A percentile compares a stretch with the other conserved stretches of the same genome.
These are phyloP conservation scores for Pangasius macronema DNA, from an alignment of 2,797 vertebrate genomes.

Conservation along the genomic window DNA sequence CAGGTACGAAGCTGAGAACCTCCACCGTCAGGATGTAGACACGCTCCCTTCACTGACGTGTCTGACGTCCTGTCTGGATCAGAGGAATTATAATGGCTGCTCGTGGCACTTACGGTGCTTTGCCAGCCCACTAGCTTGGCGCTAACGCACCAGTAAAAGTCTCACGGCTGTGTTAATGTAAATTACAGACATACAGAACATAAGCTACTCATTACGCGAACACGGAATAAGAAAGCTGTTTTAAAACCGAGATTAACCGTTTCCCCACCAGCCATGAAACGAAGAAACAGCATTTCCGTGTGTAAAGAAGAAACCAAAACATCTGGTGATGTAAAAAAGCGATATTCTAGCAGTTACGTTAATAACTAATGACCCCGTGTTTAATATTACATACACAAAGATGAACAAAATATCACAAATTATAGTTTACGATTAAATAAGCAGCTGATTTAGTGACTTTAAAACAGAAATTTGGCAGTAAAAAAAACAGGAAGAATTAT, in stretches of 20 bases:
- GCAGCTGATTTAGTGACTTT: too few species aligned
- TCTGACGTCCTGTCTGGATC: not conserved
- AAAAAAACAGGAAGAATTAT: too few species aligned
- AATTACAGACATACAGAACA: not conserved
- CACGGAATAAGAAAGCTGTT: not conserved
- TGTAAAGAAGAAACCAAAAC: not conserved
- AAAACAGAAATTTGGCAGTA: too few species aligned
- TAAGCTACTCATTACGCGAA: not conserved
- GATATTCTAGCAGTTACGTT: not conserved
- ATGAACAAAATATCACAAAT: too few species aligned
- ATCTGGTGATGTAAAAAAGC: not conserved
- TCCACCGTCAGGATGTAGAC: not conserved
- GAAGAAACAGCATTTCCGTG: not conserved
- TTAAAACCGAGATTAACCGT: not conserved
- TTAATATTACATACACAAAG: not conserved
- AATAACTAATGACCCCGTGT: not conserved
- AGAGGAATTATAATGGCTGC: not conserved
- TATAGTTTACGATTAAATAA: too few species aligned
- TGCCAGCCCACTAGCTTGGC: not conserved
- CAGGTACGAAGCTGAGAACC: not conserved
- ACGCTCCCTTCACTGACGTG: not conserved
- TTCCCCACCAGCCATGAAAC: not conserved
- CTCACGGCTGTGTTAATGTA: not conserved
- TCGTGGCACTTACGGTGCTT: not conserved
- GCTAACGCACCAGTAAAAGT: not conserved